Base-by-base conservation (phyloP, 2,888 invertebrate genomes). In the Drosophila colorata region DNA sequence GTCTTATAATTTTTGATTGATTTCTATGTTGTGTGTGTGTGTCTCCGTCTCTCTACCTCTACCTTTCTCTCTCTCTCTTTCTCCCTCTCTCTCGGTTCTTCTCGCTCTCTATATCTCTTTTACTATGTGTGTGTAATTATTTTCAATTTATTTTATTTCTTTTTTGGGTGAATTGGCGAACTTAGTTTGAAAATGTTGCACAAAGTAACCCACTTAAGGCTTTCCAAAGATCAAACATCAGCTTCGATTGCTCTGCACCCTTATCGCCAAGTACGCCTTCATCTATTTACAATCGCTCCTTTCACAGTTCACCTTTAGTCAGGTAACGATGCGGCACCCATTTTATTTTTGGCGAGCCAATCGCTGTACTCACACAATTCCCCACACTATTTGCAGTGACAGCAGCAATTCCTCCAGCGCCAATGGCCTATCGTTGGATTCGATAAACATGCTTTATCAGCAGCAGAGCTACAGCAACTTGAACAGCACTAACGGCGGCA, bases 191-290 rank as follows among this genome's bases (percentile, higher is more conserved):
- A 83, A 92, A 91, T 90, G 90, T 92, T 91, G 92, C 91, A 88
- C 91, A 91, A 90, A 92, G 91, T 90, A 91, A 91, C 90, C 91
- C 92, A 88, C 90, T 92, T 88, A 91, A 91, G 90, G 91, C 90
- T 85, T 91, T 92, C 89, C 92, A 92, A 92, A 91, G 92, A 90
- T 81, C 83, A 87, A 92, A 92, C 88, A 89, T 92, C 87, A 92
- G 91, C 90, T 92, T 91, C 91, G 92, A 92, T 90, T 91, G 91
- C 90, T 91, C 92, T 87, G 91, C 92, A 90, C 92, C 92, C 81
- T 91, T 92, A 88, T 92, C 92, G 87, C 92, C 92, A 77, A 91
- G 91, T 88, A 91, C 92, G 89, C 91, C 92, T 82, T 89, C 92
- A 81, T 91, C 92, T 88, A 84, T 91, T 87, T 91, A 92, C 87